Base-by-base conservation (phyloP, 2,797 vertebrate species). In the Siniperca obscura region DNA sequence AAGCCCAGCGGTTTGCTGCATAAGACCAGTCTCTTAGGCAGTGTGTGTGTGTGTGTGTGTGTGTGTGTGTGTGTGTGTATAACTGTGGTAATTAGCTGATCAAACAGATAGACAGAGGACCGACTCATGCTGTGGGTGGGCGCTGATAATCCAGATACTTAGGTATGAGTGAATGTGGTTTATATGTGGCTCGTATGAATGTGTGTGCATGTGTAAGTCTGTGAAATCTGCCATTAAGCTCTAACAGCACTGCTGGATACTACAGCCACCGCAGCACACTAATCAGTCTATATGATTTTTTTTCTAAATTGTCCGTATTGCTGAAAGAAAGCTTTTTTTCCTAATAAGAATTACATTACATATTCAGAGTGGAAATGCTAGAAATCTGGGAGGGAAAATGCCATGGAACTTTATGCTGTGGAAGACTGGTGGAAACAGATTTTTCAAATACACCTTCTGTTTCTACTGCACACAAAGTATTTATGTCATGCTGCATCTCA, bases 61-160 rank as follows among this genome's bases (percentile, higher is more conserved):
- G n/a, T n/a, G n/a, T n/a, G n/a, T n/a, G 75, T 46, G 57, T 79
- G 67, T 19, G 53, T 69, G 71, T 48, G 48, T 5, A 21, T 82
- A 82, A 93, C 88, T 48, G 83, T 76, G 76, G 53, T 87, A 92
- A 94, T 94, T 93, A 93, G 76, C 87, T 89, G 89, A 93, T 93
- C 87, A 91, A 91, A 94, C 89, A 91, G 82, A 92, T 56, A 91
- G 76, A 92, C 79, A 82, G 78, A 86, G 81, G 69, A 74, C 64
- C 38, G 72, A 84, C 80, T 65, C 40, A 42, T 74, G 75, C 86
- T 44, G 86, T 77, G 86, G 80, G 86, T 55, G 59, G 87, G 82
- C 74, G 88, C 78, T 80, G 81, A 91, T 92, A 87, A 92, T 92
- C 90, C 73, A 70, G 38, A 80, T 88, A 73, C 88, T 94, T 92